These are phyloP conservation scores for Hermodice carunculata DNA, from an alignment of 2,888 invertebrate genomes.

Conservation along the genomic window DNA sequence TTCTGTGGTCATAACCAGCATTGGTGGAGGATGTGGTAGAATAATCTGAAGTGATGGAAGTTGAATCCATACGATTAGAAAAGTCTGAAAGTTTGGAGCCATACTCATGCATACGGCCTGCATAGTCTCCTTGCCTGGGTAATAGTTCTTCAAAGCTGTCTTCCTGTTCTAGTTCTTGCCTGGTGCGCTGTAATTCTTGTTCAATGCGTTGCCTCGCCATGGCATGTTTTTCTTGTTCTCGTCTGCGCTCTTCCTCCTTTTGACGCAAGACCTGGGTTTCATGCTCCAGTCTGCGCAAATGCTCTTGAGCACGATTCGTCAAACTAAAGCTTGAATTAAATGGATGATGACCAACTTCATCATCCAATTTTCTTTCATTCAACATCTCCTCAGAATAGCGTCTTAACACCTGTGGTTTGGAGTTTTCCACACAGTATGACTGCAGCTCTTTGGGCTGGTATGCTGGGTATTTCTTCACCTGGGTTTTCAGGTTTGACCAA, in stretches of 20 bases:
- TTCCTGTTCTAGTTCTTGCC: constrained; percentile 29
- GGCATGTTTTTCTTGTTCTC: constrained; percentile 21
- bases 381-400: constrained; percentile 22
- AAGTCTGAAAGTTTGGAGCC: constrained; percentile 19
- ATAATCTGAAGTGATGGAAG: constrained; percentile 40
- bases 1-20: constrained; percentile 8
- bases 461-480: constrained; percentile 8
- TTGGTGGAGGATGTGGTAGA: constrained; percentile 37
- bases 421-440: constrained; percentile 19
- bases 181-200: constrained; percentile 21
- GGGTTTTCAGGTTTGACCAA: not conserved
- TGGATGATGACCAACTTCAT: constrained; percentile 7
- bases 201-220: constrained; percentile 23
- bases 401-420: constrained; percentile 25
- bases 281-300: constrained; percentile 26
- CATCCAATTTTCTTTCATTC: constrained; percentile 4
- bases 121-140: constrained; percentile 9
- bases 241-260: constrained; percentile 22
- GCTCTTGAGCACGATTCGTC: constrained; percentile 23
- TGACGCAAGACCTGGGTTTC: constrained; percentile 25
- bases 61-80: constrained; percentile 15
- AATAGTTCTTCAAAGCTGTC: constrained; percentile 17
- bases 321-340: not conserved
- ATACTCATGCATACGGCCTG: constrained; percentile 1
- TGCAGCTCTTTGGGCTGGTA: constrained; percentile 13